These are phyloP conservation scores for Tinea trinotella DNA, from an alignment of 2,888 invertebrate species.

Conservation along the genomic window DNA sequence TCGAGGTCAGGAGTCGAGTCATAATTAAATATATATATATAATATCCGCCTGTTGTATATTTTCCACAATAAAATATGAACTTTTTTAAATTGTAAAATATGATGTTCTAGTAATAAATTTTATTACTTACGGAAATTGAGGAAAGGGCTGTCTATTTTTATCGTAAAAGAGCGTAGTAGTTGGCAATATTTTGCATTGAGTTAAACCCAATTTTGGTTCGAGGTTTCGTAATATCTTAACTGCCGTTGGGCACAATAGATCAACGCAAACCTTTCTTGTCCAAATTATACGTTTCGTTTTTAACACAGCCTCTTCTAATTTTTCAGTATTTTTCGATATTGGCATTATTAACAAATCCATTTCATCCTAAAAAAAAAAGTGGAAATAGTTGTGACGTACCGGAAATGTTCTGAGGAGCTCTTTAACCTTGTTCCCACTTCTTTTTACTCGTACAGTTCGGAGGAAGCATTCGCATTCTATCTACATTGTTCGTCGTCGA, in stretches of 20 bases:
- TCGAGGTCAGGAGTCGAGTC: too few species aligned
- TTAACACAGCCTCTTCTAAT: conserved; percentile 29
- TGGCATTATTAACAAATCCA: conserved; percentile 20
- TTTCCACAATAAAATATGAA: too few species aligned
- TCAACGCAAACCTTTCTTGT: conserved; percentile 18
- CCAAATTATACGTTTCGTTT: conserved; percentile 31
- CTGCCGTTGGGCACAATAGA: conserved; percentile 23
- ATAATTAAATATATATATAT: too few species aligned
- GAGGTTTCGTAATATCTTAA: conserved; percentile 22
- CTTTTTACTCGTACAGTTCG: too few species aligned
- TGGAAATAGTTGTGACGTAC: too few species aligned
- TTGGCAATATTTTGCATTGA: conserved; percentile 1
- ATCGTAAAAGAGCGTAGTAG: conserved; percentile 17
- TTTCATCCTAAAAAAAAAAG: not conserved
- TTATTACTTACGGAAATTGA: conserved; percentile 5
- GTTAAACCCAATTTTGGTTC: conserved; percentile 5
- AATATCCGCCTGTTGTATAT: too few species aligned
- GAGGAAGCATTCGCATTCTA: too few species aligned
- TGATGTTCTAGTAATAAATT: too few species aligned
- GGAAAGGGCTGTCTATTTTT: not conserved
- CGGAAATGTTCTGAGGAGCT: too few species aligned
- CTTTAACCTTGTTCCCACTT: too few species aligned
- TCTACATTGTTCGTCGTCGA: too few species aligned
- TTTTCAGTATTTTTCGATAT: conserved; percentile 28
- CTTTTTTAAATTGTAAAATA: too few species aligned